Percentiles rank a stretch among this genome's conserved stretches.
Evolutionary conservation across 2,888 invertebrate species (phyloP).

Genomic region (Drosophila pseudotalamancana): DNA sequence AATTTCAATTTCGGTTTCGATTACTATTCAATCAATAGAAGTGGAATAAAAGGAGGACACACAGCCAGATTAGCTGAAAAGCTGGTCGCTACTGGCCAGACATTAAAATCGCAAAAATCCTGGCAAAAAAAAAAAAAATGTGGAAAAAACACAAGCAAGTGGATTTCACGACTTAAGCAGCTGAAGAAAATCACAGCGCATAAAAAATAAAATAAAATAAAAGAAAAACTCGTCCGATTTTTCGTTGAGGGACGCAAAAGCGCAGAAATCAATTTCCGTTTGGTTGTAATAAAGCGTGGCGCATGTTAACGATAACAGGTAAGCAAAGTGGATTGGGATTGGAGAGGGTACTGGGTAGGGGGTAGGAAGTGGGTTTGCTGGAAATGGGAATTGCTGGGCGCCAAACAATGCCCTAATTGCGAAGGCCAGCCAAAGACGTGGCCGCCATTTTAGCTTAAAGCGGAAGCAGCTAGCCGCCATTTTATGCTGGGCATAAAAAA

Average conservation of each 20-base stretch:
- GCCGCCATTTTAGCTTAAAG: slow-evolving; percentile 52
- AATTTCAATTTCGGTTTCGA: slow-evolving; percentile 50
- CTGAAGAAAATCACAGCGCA: slow-evolving; percentile 50
- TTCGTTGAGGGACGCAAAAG: slow-evolving; percentile 27
- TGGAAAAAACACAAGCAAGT: neutral
- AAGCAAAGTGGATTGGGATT: slow-evolving; percentile 22
- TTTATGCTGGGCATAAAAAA: slow-evolving; percentile 43
- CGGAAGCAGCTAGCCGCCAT: slow-evolving; percentile 50
- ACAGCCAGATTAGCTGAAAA: slow-evolving; percentile 8
- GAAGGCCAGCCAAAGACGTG: slow-evolving; percentile 13
- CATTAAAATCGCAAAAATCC: slow-evolving; percentile 37
- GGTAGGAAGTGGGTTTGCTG: slow-evolving; percentile 7
- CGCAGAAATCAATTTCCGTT: slow-evolving; percentile 78
- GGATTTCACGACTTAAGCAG: slow-evolving; percentile 62
- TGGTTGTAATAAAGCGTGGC: slow-evolving; percentile 63
- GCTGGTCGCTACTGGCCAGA: slow-evolving; percentile 19
- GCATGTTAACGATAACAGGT: slow-evolving; percentile 59
- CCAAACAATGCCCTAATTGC: slow-evolving; percentile 73
- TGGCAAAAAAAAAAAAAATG: slow-evolving; percentile 2
- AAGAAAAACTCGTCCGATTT: slow-evolving; percentile 32
- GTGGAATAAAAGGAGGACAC: slow-evolving; percentile 57
- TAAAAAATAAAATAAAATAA: slow-evolving; percentile 27
- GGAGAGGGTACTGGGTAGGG: slow-evolving; percentile 1
- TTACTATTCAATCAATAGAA: slow-evolving; percentile 57
- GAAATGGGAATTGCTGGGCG: slow-evolving; percentile 45